Percentiles rank a stretch among this genome's conserved stretches.
Conservation (phyloP, 2,797 vertebrate species). For the Anabacerthia variegaticeps region DNA sequence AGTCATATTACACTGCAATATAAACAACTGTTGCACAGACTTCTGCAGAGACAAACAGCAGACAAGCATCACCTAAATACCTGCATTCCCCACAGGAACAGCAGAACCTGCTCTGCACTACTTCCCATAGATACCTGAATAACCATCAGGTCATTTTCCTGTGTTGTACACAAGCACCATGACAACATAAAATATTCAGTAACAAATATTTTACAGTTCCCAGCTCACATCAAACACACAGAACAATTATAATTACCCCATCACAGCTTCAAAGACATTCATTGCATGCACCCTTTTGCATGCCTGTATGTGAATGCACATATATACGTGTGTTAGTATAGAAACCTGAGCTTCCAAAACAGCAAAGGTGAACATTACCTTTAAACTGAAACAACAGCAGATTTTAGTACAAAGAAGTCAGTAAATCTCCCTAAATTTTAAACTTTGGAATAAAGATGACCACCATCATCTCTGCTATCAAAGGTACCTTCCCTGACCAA, state of each 20-base stretch:
- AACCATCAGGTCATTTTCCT: neutral
- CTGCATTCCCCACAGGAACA: neutral
- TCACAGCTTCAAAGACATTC: constrained; percentile 76
- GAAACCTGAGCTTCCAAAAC: constrained; percentile 50
- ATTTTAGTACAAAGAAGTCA: neutral
- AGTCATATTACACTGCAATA: neutral
- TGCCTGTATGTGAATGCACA: neutral
- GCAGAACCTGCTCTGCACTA: neutral
- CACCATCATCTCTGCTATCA: neutral
- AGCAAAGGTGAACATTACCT: constrained; percentile 52
- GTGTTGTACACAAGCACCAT: neutral
- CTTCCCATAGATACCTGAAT: neutral
- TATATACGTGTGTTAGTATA: neutral
- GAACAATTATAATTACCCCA: constrained; percentile 77
- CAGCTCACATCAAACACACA: constrained; percentile 74
- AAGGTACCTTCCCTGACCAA: neutral
- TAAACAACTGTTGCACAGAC: neutral
- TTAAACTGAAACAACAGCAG: neutral
- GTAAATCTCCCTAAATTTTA: neutral
- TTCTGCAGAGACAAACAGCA: neutral
- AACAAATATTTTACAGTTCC: constrained; percentile 59
- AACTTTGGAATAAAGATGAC: neutral
- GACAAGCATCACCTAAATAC: neutral
- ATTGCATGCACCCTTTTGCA: neutral
- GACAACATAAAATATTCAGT: constrained; percentile 31